phyloP scores from a whole-genome alignment of 1,140 invertebrate genomes.

The Drosophila pectinifera region DNA sequence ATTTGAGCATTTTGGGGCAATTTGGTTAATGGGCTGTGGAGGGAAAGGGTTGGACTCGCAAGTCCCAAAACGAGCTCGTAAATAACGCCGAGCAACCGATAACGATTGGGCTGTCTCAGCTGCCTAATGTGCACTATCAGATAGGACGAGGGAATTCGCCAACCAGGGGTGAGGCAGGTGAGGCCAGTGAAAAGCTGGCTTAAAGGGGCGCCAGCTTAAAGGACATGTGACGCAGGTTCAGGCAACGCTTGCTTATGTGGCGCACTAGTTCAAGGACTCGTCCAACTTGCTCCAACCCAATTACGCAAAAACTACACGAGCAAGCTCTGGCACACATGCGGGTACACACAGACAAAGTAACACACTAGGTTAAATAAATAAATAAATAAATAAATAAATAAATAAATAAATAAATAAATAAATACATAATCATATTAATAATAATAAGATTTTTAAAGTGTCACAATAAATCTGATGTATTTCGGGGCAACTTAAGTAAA shows the following conservation, averaged over 20 bases:
- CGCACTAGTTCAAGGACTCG: slow-evolving; percentile 76
- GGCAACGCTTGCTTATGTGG: slow-evolving; percentile 46
- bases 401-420: too few relatives aligned
- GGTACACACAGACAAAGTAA: slow-evolving; percentile 17
- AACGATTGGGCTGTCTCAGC: slow-evolving; percentile 49
- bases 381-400: too few relatives aligned
- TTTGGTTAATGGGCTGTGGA: slow-evolving; percentile 75
- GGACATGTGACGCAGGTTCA: slow-evolving; percentile 58
- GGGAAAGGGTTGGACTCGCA: slow-evolving; percentile 52
- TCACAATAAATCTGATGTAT: too few relatives aligned
- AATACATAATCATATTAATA: too few relatives aligned
- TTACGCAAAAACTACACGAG: slow-evolving; percentile 71
- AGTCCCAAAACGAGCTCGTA: slow-evolving; percentile 53
- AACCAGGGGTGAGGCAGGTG: background rate
- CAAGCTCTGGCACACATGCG: slow-evolving; percentile 4
- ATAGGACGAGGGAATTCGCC: slow-evolving; percentile 15
- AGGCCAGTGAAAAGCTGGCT: background rate
- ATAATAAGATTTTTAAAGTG: too few relatives aligned
- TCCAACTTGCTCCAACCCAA: slow-evolving; percentile 60
- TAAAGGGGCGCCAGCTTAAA: slow-evolving; percentile 26
- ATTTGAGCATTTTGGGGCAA: slow-evolving; percentile 75
- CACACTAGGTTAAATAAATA: too few relatives aligned
- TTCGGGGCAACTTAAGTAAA: background rate
- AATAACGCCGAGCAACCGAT: slow-evolving; percentile 51
- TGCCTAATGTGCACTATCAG: slow-evolving; percentile 37